These are phyloP conservation scores for Anaspis maculata DNA, from an alignment of 2,888 invertebrate genomes.

Conservation along the genomic window DNA sequence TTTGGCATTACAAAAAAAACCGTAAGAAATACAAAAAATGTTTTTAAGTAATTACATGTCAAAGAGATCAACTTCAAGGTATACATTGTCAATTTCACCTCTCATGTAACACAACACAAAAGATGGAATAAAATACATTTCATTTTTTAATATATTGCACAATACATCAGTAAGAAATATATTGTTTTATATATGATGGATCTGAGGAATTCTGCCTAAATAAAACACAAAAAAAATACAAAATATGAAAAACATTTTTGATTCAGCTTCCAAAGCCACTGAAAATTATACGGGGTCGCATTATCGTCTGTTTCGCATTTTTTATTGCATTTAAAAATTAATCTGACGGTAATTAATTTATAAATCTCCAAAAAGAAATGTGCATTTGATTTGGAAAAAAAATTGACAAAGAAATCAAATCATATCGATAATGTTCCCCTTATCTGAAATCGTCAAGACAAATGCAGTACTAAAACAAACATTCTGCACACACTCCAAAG, in stretches of 20 bases:
- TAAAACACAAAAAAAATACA: conserved; percentile 36
- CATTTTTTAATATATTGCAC: conserved; percentile 14
- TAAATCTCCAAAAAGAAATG: too few species aligned
- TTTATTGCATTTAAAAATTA: too few species aligned
- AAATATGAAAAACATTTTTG: conserved; percentile 29
- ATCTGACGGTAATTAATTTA: too few species aligned
- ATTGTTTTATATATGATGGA: conserved; percentile 13
- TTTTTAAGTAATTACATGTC: conserved; percentile 17
- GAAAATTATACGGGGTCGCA: conserved; percentile 28
- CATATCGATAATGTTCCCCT: conserved; percentile 29
- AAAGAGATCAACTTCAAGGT: conserved; percentile 5
- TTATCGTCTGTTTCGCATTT: too few species aligned
- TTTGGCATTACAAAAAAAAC: conserved; percentile 14
- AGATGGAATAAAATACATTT: conserved; percentile 13
- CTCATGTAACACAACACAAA: background rate
- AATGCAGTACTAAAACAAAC: conserved; percentile 36
- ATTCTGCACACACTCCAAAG: conserved; percentile 5
- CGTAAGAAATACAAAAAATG: conserved; percentile 16
- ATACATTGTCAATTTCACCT: background rate
- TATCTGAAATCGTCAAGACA: conserved; percentile 33
- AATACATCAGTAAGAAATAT: conserved; percentile 9
- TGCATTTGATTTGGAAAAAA: conserved; percentile 5
- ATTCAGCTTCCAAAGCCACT: conserved; percentile 31
- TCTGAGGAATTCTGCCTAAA: conserved; percentile 32
- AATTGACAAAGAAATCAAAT: conserved; percentile 12